Conservation (phyloP, 2,888 invertebrate genomes). For the Nysson spinosus region DNA sequence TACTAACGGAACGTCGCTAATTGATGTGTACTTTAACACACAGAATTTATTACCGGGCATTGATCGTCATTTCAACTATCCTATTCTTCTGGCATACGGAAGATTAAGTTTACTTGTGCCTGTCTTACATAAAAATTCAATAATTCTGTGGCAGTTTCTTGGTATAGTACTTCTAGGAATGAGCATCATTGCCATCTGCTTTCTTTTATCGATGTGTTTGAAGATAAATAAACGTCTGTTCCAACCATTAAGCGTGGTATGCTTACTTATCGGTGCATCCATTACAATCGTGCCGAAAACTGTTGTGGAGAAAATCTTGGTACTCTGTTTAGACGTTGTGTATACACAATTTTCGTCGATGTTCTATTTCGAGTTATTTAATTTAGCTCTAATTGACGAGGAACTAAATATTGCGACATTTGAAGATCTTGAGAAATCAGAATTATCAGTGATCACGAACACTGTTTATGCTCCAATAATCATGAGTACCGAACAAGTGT, state of each 20-base stretch:
- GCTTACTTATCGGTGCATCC: constrained; percentile 3
- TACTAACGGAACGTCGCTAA: not conserved
- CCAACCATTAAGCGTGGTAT: not conserved
- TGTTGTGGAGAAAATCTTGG: not conserved
- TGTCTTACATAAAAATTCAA: no score
- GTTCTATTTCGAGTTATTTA: constrained; percentile 5
- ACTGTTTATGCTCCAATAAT: not conserved
- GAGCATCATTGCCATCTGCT: no score
- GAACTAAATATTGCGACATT: not conserved
- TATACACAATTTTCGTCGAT: not conserved
- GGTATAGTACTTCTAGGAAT: no score
- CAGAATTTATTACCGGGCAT: not conserved
- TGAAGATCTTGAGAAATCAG: not conserved
- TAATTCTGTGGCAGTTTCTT: no score
- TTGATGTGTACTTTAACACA: not conserved
- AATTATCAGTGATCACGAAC: not conserved
- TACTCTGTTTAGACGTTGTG: not conserved
- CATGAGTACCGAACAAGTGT: not conserved
- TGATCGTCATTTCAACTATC: not conserved
- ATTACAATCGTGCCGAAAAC: not conserved
- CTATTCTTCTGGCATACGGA: not conserved
- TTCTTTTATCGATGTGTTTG: not conserved
- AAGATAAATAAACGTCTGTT: not conserved
- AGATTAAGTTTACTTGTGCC: no score
- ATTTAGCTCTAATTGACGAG: not conserved